A percentile compares a stretch with the other conserved stretches of the same genome.
Evolutionary conservation across 2,113 vertebrate genomes (phyloP).

Genomic region (Amia ocellicauda): DNA sequence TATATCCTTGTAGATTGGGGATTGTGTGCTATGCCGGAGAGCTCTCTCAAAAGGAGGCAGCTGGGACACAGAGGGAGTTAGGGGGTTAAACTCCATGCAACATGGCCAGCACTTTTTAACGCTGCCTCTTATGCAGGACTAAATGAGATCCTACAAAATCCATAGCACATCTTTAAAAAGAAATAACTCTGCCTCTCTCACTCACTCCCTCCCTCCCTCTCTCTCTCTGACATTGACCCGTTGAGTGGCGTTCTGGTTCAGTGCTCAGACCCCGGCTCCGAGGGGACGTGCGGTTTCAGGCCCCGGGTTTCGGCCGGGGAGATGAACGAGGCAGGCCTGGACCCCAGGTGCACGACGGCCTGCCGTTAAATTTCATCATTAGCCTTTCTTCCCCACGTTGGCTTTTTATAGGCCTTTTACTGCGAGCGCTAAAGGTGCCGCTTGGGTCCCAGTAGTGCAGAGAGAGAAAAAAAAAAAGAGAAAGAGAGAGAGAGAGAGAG

Average conservation of each 20-base stretch:
- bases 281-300: slow-evolving; percentile 38
- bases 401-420: slow-evolving; percentile 74
- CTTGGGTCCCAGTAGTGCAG: slow-evolving; percentile 54
- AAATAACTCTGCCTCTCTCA: slow-evolving; percentile 65
- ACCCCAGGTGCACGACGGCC: slow-evolving; percentile 69
- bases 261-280: slow-evolving; percentile 48
- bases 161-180: slow-evolving; percentile 74
- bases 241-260: slow-evolving; percentile 66
- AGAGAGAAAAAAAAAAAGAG: slow-evolving; percentile 40
- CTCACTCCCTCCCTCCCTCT: no score
- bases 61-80: no score
- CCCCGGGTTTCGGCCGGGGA: slow-evolving; percentile 19
- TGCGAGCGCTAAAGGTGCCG: slow-evolving; percentile 57
- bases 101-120: no score
- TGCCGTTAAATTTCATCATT: slow-evolving; percentile 81
- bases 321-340: slow-evolving; percentile 28
- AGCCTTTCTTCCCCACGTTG: slow-evolving; percentile 66
- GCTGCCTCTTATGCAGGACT: slow-evolving; percentile 58
- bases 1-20: no score
- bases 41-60: no score
- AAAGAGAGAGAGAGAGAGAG: slow-evolving; percentile 33
- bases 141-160: slow-evolving; percentile 76
- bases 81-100: no score
- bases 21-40: no score
- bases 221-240: slow-evolving; percentile 67